These are phyloP conservation scores for Caenorhabditis elegans DNA, from an alignment of 1,140 invertebrate genomes.

Conservation along the genomic window DNA sequence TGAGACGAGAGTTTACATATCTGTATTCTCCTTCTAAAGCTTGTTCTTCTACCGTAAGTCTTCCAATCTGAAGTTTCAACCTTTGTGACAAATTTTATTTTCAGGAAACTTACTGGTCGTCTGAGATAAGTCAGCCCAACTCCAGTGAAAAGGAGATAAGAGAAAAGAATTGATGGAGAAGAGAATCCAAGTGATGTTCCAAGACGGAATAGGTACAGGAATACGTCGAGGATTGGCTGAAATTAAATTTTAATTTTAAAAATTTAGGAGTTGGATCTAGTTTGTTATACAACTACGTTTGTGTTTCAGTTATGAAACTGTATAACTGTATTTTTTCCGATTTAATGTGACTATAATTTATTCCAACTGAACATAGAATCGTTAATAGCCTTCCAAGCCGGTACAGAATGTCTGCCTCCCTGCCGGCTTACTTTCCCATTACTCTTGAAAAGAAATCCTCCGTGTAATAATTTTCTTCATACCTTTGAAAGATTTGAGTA, in stretches of 20 bases:
- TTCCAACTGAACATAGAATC: too few species aligned
- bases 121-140: constrained; percentile 71
- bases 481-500: constrained; percentile 95
- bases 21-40: constrained; percentile 95
- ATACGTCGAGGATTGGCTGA: constrained; percentile 84
- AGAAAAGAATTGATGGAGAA: constrained; percentile 69
- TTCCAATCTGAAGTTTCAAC: constrained; percentile 75
- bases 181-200: constrained; percentile 80
- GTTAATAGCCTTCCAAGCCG: too few species aligned
- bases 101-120: constrained; percentile 77
- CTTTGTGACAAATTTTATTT: constrained; percentile 63
- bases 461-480: too few species aligned
- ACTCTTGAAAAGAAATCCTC: too few species aligned
- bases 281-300: background rate
- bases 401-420: too few species aligned
- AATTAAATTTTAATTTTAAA: constrained; percentile 50
- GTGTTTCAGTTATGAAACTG: too few species aligned
- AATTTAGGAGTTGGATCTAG: background rate
- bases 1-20: constrained; percentile 90
- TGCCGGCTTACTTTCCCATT: too few species aligned
- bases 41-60: constrained; percentile 88
- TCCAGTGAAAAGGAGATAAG: constrained; percentile 59
- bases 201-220: constrained; percentile 86
- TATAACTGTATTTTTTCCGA: too few species aligned
- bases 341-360: too few species aligned